Percentiles rank a stretch among this genome's conserved stretches.
Conservation (phyloP, 2,797 vertebrate species). For the Oreonectes daqikongensis region DNA sequence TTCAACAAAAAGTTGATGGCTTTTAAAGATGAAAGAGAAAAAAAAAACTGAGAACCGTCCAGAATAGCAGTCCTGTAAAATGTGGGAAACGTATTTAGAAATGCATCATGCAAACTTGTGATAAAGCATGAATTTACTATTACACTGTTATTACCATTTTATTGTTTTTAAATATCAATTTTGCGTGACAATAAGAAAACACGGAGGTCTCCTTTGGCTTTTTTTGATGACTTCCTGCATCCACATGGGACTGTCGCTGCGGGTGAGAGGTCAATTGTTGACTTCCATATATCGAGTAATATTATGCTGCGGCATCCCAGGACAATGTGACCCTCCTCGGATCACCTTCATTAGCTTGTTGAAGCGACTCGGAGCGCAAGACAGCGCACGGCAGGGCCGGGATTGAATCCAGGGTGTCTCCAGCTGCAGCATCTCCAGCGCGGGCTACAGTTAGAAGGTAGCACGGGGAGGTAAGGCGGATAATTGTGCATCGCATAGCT, state of each 20-base stretch:
- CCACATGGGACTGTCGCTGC: constrained; percentile 58
- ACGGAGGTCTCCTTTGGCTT: neutral
- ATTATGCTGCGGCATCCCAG: constrained; percentile 71
- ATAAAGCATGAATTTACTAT: neutral
- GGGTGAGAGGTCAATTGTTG: constrained; percentile 75
- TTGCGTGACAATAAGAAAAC: neutral
- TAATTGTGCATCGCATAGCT: constrained; percentile 62
- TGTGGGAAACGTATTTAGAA: neutral
- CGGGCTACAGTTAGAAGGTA: constrained; percentile 54
- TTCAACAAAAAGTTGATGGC: neutral
- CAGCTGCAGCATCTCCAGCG: constrained; percentile 45
- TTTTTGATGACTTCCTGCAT: constrained; percentile 61
- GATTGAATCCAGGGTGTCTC: constrained; percentile 46
- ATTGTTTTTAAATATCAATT: too few species aligned
- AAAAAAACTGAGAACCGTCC: neutral
- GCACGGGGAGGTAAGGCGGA: constrained; percentile 71
- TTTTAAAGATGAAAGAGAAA: neutral
- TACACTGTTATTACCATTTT: neutral
- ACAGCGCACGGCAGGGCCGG: constrained; percentile 34
- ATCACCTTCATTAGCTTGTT: constrained; percentile 62
- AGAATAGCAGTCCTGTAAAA: constrained; percentile 15
- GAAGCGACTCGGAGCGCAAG: constrained; percentile 40
- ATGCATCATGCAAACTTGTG: constrained; percentile 9
- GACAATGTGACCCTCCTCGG: constrained; percentile 75
- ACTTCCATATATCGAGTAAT: constrained; percentile 64